Percentiles rank a stretch among this genome's conserved stretches.
Evolutionary conservation across 92 coral and sea anemone genomes (phyloP).

Genomic region (Phymanthus crucifer): DNA sequence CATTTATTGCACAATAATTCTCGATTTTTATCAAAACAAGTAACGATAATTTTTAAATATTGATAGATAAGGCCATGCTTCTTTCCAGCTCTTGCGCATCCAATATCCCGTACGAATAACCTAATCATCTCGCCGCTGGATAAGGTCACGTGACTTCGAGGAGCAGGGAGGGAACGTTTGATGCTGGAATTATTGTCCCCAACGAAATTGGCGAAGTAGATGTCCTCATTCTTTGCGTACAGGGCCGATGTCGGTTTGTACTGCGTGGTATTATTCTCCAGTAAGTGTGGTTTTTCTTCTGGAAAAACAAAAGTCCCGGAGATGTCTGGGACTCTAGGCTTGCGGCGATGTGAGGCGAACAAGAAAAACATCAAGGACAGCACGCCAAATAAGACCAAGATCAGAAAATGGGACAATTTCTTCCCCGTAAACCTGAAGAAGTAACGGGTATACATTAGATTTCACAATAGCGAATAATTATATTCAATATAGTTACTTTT

Average conservation of each 20-base stretch:
- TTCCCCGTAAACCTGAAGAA: not conserved
- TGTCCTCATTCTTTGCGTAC: not conserved
- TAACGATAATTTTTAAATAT: constrained; percentile 26
- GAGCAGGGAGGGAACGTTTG: constrained; percentile 26
- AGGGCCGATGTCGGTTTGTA: not conserved
- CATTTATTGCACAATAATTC: constrained; percentile 18
- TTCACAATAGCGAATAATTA: too few relatives aligned
- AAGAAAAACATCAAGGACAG: not conserved
- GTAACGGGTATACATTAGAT: not conserved
- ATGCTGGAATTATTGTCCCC: constrained; percentile 10
- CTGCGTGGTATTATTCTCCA: not conserved
- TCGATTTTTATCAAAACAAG: constrained; percentile 7
- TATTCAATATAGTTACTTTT: too few relatives aligned
- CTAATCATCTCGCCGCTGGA: constrained; percentile 37
- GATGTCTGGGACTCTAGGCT: not conserved
- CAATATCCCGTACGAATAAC: constrained; percentile 20
- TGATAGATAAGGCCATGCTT: constrained; percentile 38
- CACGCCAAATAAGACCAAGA: not conserved
- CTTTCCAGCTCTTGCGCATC: constrained; percentile 20
- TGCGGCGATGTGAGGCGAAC: not conserved
- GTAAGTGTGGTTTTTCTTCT: not conserved
- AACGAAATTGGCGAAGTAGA: not conserved
- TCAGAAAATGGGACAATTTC: not conserved
- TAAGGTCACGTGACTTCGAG: constrained; percentile 49
- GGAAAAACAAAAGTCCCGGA: not conserved